phyloP scores from a whole-genome alignment of 2,888 invertebrate genomes.

The Alentia gelatinosa region DNA sequence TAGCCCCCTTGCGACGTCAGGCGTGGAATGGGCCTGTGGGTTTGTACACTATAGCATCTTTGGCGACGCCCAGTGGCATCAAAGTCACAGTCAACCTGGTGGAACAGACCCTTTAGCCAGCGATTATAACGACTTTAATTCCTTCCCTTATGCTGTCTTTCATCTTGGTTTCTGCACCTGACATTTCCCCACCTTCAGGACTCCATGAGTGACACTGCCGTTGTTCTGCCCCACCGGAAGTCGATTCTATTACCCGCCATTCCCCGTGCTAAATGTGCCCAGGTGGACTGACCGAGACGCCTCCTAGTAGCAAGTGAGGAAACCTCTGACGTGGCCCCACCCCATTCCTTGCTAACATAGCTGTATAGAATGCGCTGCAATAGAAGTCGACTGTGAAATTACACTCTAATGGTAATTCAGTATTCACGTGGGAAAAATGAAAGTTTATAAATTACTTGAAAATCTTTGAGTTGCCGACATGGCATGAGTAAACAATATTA shows the following conservation, averaged over 20 bases:
- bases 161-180: no score
- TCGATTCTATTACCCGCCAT: background rate
- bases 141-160: no score
- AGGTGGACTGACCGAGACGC: background rate
- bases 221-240: background rate
- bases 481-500: no score
- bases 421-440: background rate
- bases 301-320: background rate
- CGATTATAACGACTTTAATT: no score
- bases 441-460: background rate
- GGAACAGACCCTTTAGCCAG: no score
- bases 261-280: slow-evolving; percentile 5
- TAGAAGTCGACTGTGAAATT: no score
- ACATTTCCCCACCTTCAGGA: background rate
- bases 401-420: background rate
- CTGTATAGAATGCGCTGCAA: background rate
- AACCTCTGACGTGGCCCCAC: background rate
- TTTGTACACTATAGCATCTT: no score
- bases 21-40: no score
- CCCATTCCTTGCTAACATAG: background rate
- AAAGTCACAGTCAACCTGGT: no score
- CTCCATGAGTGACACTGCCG: slow-evolving; percentile 28
- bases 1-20: no score
- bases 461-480: no score
- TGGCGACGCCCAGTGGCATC: no score